Evolutionary conservation across 1,140 invertebrate genomes (phyloP).

Genomic region (Drosophila sp.): DNA sequence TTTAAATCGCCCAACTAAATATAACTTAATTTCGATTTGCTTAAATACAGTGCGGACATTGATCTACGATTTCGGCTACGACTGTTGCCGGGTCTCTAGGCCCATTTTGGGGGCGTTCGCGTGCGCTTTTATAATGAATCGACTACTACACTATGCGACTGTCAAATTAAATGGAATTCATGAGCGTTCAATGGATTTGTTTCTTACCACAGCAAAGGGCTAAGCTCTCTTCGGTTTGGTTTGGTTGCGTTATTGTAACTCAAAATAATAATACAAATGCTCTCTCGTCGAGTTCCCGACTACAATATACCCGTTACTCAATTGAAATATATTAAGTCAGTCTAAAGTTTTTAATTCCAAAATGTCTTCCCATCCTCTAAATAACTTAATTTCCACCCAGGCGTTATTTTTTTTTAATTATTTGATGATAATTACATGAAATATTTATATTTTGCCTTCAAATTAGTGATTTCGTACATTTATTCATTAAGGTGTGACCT

Average conservation of each 20-base stretch:
- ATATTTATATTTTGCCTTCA: too few species aligned
- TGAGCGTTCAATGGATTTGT: conserved; percentile 45
- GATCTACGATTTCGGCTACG: conserved; percentile 41
- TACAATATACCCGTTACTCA: too few species aligned
- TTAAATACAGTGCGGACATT: conserved; percentile 61
- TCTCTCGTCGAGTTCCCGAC: neutral
- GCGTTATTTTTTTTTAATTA: too few species aligned
- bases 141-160: conserved; percentile 67
- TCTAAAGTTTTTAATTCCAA: too few species aligned
- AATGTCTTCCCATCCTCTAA: too few species aligned
- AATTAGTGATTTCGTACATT: too few species aligned
- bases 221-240: conserved; percentile 55
- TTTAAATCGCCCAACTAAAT: conserved; percentile 64
- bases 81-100: conserved; percentile 28
- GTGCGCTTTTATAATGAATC: conserved; percentile 38
- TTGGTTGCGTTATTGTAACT: conserved; percentile 44
- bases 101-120: conserved; percentile 38
- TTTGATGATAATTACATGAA: too few species aligned
- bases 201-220: conserved; percentile 61
- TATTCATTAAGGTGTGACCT: too few species aligned
- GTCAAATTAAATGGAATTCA: conserved; percentile 63
- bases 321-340: too few species aligned
- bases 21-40: conserved; percentile 60
- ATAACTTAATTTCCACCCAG: too few species aligned
- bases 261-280: conserved; percentile 18